These are phyloP conservation scores for Drosophila paramelanica DNA, from an alignment of 2,888 invertebrate species.

Conservation along the genomic window DNA sequence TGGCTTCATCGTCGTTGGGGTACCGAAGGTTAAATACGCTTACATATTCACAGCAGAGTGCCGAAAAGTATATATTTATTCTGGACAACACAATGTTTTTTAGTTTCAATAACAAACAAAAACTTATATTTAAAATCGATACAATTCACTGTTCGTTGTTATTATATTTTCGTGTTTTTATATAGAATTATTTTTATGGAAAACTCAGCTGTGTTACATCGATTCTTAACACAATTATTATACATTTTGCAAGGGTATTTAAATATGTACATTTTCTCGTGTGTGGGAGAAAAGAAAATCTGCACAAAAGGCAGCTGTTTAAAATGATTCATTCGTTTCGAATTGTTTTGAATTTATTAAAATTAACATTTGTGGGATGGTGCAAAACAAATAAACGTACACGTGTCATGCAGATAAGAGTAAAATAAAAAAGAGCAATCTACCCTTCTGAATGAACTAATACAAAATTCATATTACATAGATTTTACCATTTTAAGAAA, in stretches of 20 bases:
- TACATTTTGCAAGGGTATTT: background rate
- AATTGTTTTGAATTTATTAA: constrained; percentile 63
- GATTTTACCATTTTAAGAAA: too few species aligned
- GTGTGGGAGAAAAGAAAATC: background rate
- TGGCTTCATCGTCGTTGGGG: background rate
- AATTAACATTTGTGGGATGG: constrained; percentile 44
- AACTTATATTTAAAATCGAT: too few species aligned
- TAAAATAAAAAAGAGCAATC: too few species aligned
- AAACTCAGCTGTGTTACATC: too few species aligned
- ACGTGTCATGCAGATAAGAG: constrained; percentile 8
- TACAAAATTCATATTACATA: too few species aligned
- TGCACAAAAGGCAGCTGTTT: constrained; percentile 43
- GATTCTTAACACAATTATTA: too few species aligned
- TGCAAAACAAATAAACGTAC: constrained; percentile 46
- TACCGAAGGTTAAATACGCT: background rate
- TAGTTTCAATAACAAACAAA: background rate
- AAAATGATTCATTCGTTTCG: constrained; percentile 68
- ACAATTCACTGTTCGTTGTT: background rate
- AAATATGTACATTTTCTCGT: background rate
- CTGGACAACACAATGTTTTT: background rate
- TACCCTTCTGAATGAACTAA: too few species aligned
- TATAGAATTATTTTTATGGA: background rate
- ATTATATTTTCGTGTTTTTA: background rate
- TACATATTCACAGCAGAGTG: background rate
- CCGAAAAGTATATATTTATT: background rate